These are phyloP conservation scores for Yponomeuta evonymella DNA, from an alignment of 2,888 invertebrate species.

Conservation along the genomic window DNA sequence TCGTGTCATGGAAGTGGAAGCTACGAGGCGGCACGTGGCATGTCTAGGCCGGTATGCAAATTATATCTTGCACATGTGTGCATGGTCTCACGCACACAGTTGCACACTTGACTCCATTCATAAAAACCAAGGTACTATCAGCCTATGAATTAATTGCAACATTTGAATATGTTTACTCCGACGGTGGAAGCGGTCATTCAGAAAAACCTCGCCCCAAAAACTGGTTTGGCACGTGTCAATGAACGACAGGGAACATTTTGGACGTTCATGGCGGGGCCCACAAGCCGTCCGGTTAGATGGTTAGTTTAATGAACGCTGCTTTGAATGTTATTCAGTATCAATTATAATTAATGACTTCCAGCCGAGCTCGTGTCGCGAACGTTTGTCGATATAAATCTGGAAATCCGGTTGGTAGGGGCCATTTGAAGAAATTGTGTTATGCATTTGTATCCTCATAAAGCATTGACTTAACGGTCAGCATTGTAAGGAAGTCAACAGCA, in stretches of 20 bases:
- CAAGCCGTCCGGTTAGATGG: slow-evolving; percentile 56
- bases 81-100: slow-evolving; percentile 50
- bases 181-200: slow-evolving; percentile 74
- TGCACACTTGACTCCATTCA: slow-evolving; percentile 59
- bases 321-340: slow-evolving; percentile 52
- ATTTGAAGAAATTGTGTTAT: slow-evolving; percentile 2
- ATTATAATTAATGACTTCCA: slow-evolving; percentile 46
- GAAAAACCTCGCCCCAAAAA: slow-evolving; percentile 66
- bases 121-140: slow-evolving; percentile 68
- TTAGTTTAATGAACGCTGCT: slow-evolving; percentile 60
- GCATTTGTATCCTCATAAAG: neutral
- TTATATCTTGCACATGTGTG: slow-evolving; percentile 38
- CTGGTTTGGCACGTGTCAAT: slow-evolving; percentile 75
- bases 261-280: slow-evolving; percentile 47
- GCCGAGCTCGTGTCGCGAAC: slow-evolving; percentile 25
- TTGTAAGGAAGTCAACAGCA: neutral
- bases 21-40: slow-evolving; percentile 53
- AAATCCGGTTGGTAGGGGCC: neutral
- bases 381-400: slow-evolving; percentile 9
- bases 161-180: slow-evolving; percentile 74
- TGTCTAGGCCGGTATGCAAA: slow-evolving; percentile 66
- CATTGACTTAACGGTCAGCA: neutral
- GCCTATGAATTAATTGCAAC: slow-evolving; percentile 76
- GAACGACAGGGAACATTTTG: slow-evolving; percentile 70
- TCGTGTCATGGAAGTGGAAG: neutral